Evolutionary conservation across 2,888 invertebrate genomes (phyloP).

Genomic region (Idaea straminata): DNA sequence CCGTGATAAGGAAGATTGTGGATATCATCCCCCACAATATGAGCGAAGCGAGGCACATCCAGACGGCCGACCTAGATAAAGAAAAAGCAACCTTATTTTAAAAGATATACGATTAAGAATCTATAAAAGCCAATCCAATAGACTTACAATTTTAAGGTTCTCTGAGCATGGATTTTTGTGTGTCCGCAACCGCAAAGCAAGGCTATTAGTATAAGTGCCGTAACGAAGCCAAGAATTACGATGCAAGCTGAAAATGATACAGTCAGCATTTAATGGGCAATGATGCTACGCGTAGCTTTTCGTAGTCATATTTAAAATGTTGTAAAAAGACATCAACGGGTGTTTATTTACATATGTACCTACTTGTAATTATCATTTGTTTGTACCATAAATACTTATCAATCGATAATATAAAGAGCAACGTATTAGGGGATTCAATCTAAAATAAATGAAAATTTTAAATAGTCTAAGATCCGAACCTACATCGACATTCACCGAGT

Average conservation of each 20-base stretch:
- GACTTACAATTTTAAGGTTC: conserved; percentile 70
- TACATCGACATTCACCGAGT: too few relatives aligned
- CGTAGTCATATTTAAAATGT: conserved; percentile 18
- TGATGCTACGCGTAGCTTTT: conserved; percentile 17
- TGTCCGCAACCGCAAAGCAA: conserved; percentile 72
- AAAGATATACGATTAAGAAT: conserved; percentile 9
- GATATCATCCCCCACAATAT: conserved; percentile 81
- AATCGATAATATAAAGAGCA: not conserved
- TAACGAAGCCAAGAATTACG: conserved; percentile 62
- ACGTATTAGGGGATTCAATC: not conserved
- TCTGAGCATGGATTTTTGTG: conserved; percentile 60
- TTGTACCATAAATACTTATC: not conserved
- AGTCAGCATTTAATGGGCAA: conserved; percentile 18
- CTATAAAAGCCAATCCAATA: conserved; percentile 4
- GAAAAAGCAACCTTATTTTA: conserved; percentile 12
- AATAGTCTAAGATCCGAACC: too few relatives aligned
- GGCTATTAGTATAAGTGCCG: conserved; percentile 71
- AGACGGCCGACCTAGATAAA: conserved; percentile 72
- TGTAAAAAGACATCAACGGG: conserved; percentile 25
- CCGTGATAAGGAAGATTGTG: conserved; percentile 80
- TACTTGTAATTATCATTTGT: not conserved
- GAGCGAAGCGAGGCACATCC: conserved; percentile 80
- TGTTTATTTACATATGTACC: not conserved
- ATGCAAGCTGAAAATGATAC: conserved; percentile 54
- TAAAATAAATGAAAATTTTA: too few relatives aligned